Evolutionary conservation across 1,140 invertebrate species (phyloP).

Genomic region (Philaenus spumarius): DNA sequence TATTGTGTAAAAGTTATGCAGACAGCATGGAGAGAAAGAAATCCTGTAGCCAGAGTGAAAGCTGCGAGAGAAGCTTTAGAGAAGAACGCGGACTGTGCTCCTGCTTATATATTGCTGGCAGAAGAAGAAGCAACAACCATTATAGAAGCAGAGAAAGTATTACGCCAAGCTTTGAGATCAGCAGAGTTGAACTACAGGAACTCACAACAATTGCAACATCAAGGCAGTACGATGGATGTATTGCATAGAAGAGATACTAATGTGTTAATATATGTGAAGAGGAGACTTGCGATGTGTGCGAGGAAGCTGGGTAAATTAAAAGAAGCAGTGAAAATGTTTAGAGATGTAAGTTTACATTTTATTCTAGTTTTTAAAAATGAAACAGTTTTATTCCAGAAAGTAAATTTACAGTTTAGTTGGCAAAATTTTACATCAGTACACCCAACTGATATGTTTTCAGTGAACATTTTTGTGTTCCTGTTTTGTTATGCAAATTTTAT

Average conservation of each 20-base stretch:
- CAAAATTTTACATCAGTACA: no score
- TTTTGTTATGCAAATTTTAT: no score
- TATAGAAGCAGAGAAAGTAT: conserved; percentile 77
- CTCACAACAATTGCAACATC: conserved; percentile 68
- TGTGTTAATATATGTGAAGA: conserved; percentile 91
- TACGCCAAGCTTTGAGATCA: conserved; percentile 73
- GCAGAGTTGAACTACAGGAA: conserved; percentile 82
- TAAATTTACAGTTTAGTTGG: no score
- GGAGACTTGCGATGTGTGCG: conserved; percentile 94
- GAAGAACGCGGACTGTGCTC: conserved; percentile 88
- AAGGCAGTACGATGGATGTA: conserved; percentile 67
- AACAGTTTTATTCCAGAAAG: no score
- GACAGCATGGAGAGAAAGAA: conserved; percentile 93
- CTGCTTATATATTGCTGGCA: conserved; percentile 90
- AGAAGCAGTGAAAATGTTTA: conserved; percentile 95
- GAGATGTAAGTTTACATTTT: conserved; percentile 62
- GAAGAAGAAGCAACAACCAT: conserved; percentile 96
- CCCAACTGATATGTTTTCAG: no score
- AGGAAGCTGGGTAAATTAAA: conserved; percentile 87
- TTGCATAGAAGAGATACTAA: conserved; percentile 89
- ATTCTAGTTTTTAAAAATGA: no score
- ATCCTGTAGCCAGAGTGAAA: conserved; percentile 85
- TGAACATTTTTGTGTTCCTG: no score
- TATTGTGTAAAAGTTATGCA: conserved; percentile 69
- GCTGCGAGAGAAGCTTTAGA: conserved; percentile 87